Evolutionary conservation across 2,113 vertebrate genomes (phyloP).

Genomic region (Apaloderma vittatum): DNA sequence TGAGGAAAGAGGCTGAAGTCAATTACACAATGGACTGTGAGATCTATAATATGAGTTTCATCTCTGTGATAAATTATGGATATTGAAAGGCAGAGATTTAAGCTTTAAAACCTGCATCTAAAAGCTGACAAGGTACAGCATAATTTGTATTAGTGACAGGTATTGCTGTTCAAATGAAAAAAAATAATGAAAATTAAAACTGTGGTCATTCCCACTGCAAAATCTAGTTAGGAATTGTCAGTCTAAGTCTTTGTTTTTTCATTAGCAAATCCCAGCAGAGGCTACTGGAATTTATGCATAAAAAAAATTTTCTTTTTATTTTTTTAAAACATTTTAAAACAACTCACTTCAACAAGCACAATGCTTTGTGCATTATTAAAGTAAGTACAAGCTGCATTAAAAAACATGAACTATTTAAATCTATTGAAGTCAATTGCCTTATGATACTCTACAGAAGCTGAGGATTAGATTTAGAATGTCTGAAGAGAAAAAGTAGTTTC

Average conservation of each 20-base stretch:
- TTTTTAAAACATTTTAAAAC: neutral
- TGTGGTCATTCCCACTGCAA: neutral
- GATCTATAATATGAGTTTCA: constrained; percentile 19
- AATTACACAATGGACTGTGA: constrained; percentile 34
- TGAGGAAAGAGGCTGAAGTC: constrained; percentile 32
- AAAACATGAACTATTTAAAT: neutral
- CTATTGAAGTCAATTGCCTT: neutral
- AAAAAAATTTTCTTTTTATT: neutral
- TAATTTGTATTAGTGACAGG: neutral
- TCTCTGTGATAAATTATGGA: neutral
- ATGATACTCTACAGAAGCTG: neutral
- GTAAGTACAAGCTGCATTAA: neutral
- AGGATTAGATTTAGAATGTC: neutral
- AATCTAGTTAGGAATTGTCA: neutral
- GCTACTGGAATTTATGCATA: neutral
- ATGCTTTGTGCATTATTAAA: neutral
- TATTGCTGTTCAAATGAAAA: neutral
- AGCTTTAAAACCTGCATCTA: neutral
- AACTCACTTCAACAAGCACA: fast-evolving
- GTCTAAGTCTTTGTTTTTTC: neutral
- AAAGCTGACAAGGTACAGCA: neutral
- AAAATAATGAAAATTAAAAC: neutral
- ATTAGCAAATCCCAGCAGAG: neutral
- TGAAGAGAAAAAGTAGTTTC: neutral
- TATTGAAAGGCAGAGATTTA: constrained; percentile 9